Conservation (phyloP, 1,140 invertebrate species). For the Camponotus vicinus region DNA sequence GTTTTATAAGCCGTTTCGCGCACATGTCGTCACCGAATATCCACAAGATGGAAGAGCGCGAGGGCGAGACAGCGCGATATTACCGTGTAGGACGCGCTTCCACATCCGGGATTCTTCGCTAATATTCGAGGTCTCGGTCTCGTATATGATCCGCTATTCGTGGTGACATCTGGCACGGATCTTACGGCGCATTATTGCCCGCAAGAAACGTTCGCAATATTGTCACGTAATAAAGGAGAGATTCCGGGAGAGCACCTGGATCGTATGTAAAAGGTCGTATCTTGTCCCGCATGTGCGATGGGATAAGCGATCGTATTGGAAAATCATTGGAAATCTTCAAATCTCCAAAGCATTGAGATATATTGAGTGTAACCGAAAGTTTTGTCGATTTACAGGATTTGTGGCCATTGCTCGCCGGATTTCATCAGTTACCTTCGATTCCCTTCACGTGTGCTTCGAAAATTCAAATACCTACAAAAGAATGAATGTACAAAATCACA, state of each 20-base stretch:
- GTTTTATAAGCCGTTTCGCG: constrained; percentile 75
- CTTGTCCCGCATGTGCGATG: constrained; percentile 6
- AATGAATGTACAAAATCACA: not conserved
- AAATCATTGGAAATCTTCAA: constrained; percentile 30
- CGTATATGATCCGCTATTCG: constrained; percentile 69
- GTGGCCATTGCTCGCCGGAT: not conserved
- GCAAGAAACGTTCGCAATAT: constrained; percentile 72
- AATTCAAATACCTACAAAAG: not conserved
- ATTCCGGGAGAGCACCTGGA: constrained; percentile 51
- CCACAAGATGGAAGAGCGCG: constrained; percentile 40
- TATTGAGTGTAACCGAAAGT: constrained; percentile 33
- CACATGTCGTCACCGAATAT: constrained; percentile 70
- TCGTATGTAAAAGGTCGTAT: constrained; percentile 51
- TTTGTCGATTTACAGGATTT: constrained; percentile 14
- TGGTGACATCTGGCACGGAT: constrained; percentile 78
- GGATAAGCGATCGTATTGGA: constrained; percentile 20
- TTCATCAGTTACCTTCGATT: not conserved
- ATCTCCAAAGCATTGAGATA: constrained; percentile 49
- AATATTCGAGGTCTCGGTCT: constrained; percentile 80
- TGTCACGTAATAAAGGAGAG: constrained; percentile 76
- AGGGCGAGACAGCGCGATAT: constrained; percentile 61
- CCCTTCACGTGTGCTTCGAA: not conserved
- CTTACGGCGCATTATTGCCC: constrained; percentile 76
- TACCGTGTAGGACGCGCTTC: constrained; percentile 56
- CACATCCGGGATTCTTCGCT: constrained; percentile 56